A percentile compares a stretch with the other conserved stretches of the same genome.
Evolutionary conservation across 2,888 invertebrate genomes (phyloP).

Genomic region (Epirrhoe alternata): DNA sequence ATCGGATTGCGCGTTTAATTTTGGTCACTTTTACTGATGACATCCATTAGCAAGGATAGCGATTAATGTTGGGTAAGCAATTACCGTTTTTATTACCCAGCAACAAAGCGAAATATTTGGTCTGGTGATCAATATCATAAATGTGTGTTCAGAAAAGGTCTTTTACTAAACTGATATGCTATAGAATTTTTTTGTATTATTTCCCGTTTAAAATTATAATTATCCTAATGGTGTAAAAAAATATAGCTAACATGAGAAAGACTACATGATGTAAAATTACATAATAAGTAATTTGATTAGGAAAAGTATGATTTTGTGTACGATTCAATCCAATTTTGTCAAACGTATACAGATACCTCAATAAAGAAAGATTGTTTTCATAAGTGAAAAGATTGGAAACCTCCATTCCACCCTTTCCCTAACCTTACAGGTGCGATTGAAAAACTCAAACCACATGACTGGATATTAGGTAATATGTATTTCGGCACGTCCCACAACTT

Average conservation of each 20-base stretch:
- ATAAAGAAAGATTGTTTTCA: slow-evolving; percentile 6
- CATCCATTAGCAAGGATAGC: slow-evolving; percentile 26
- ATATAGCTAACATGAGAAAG: not conserved
- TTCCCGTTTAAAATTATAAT: not conserved
- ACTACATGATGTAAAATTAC: not conserved
- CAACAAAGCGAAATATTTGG: slow-evolving; percentile 5
- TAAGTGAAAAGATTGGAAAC: slow-evolving; percentile 2
- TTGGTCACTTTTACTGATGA: slow-evolving; percentile 31
- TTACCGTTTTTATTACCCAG: slow-evolving; percentile 13
- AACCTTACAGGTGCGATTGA: slow-evolving; percentile 3
- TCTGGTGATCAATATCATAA: slow-evolving; percentile 24
- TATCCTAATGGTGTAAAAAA: not conserved
- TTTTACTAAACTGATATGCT: not conserved
- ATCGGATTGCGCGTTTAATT: slow-evolving; percentile 26
- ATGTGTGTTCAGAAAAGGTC: not conserved
- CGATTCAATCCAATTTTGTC: slow-evolving; percentile 1
- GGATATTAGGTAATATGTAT: slow-evolving; percentile 18
- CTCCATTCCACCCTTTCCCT: slow-evolving; percentile 2
- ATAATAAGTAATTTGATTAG: not conserved
- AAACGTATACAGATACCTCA: not conserved
- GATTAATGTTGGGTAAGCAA: slow-evolving; percentile 17
- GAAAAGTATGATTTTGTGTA: not conserved
- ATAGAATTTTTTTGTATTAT: not conserved
- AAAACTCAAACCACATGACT: slow-evolving; percentile 14
- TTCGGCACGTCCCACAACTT: slow-evolving; percentile 29